These are phyloP conservation scores for Climacteris rufus DNA, from an alignment of 2,113 vertebrate species.

Conservation along the genomic window DNA sequence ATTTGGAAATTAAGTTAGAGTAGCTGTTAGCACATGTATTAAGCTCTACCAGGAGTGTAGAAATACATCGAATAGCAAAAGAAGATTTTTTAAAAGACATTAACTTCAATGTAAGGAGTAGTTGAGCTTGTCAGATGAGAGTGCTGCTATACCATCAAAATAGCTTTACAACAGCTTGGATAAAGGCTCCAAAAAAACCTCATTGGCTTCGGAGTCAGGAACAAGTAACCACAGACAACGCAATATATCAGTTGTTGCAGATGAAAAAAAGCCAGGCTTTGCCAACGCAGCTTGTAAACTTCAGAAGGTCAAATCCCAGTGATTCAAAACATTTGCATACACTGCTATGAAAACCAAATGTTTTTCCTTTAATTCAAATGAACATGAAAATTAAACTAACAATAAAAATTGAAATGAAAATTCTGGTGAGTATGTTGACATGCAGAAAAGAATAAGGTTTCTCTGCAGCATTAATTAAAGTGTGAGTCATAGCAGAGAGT, in stretches of 20 bases:
- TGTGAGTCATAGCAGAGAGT: background rate
- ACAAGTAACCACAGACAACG: constrained; percentile 6
- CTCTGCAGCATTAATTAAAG: background rate
- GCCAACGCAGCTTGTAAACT: constrained; percentile 53
- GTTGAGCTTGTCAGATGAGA: constrained; percentile 1
- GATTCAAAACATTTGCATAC: constrained; percentile 54
- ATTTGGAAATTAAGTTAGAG: background rate
- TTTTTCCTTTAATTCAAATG: constrained; percentile 35
- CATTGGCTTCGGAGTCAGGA: constrained; percentile 15
- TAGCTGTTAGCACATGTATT: background rate
- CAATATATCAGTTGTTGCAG: constrained; percentile 9
- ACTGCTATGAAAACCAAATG: constrained; percentile 41
- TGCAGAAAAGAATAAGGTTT: background rate
- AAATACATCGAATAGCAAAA: background rate
- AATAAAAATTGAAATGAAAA: constrained; percentile 13
- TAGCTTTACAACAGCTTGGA: constrained; percentile 16
- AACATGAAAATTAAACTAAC: constrained; percentile 35
- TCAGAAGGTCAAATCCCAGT: constrained; percentile 44
- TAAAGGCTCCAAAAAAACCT: background rate
- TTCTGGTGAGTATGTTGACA: background rate
- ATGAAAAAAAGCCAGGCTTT: constrained; percentile 37
- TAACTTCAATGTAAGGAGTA: background rate
- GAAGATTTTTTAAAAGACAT: background rate
- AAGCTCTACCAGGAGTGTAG: background rate
- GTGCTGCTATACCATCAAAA: background rate